These are phyloP conservation scores for Equus quagga DNA, from an alignment of 2,113 vertebrate species.

Conservation along the genomic window DNA sequence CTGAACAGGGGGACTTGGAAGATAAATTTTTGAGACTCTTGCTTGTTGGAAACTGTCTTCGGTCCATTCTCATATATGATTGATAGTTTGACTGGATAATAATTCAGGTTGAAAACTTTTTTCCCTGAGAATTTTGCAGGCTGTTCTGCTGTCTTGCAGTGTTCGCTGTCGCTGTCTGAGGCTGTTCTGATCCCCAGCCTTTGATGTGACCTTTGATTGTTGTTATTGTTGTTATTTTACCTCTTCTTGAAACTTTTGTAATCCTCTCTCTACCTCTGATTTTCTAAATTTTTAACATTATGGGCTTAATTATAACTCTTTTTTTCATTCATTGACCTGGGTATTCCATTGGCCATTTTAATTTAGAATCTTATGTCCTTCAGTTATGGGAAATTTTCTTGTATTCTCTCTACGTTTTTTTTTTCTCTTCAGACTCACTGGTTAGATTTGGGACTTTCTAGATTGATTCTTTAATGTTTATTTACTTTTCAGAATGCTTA, in stretches of 20 bases:
- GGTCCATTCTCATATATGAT: not conserved
- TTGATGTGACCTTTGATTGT: not conserved
- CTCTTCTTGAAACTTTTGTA: not conserved
- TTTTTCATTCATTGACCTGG: not conserved
- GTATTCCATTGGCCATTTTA: not conserved
- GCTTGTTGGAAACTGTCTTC: not conserved
- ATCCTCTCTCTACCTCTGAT: not conserved
- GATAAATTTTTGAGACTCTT: not conserved
- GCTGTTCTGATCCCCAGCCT: not conserved
- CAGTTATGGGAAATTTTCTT: not conserved
- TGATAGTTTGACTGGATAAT: not conserved
- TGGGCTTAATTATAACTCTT: not conserved
- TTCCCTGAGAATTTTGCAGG: not conserved
- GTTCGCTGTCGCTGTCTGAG: not conserved
- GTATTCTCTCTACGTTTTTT: not conserved
- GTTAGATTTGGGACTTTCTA: not conserved
- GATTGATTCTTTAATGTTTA: not conserved
- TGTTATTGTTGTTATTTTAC: not conserved
- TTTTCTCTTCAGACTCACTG: not conserved
- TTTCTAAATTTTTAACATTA: not conserved
- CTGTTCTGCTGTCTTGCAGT: not conserved
- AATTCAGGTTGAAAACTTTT: not conserved
- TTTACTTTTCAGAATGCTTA: not conserved
- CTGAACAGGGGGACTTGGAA: not conserved
- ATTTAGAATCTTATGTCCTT: not conserved